Percentiles rank a stretch among this genome's conserved stretches.
These are phyloP conservation scores for Ostrea edulis DNA, from an alignment of 1,140 invertebrate genomes.

Conservation along the genomic window DNA sequence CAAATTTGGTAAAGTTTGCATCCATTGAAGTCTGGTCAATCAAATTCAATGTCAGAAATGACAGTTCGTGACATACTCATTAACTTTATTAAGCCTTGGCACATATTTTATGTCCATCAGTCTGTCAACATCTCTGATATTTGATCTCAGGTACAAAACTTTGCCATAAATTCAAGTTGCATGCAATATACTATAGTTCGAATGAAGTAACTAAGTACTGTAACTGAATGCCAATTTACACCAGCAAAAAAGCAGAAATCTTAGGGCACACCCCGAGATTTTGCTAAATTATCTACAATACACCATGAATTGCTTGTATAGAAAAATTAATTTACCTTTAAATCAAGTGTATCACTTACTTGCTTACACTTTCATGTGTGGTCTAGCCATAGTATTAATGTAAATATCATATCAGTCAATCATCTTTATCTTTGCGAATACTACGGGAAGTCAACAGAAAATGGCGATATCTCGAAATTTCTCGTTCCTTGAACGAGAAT, in stretches of 20 bases:
- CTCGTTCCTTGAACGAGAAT: slow-evolving; percentile 37
- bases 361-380: background rate
- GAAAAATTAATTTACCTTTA: background rate
- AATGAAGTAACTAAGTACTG: no score
- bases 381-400: background rate
- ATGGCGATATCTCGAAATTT: slow-evolving; percentile 48
- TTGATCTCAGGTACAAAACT: no score
- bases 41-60: no score
- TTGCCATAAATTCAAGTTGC: no score
- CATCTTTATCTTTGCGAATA: background rate
- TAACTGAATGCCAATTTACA: no score
- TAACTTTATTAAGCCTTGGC: no score
- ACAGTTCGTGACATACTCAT: no score
- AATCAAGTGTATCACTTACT: background rate
- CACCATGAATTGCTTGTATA: background rate
- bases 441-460: slow-evolving; percentile 49
- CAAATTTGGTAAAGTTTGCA: no score
- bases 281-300: background rate
- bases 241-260: background rate
- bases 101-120: no score
- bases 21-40: no score
- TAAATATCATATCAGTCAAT: background rate
- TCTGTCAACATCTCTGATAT: no score
- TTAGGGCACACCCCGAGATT: slow-evolving; percentile 3
- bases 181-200: no score